phyloP scores from a whole-genome alignment of 2,888 invertebrate genomes.

The Ennomos quercinarius region DNA sequence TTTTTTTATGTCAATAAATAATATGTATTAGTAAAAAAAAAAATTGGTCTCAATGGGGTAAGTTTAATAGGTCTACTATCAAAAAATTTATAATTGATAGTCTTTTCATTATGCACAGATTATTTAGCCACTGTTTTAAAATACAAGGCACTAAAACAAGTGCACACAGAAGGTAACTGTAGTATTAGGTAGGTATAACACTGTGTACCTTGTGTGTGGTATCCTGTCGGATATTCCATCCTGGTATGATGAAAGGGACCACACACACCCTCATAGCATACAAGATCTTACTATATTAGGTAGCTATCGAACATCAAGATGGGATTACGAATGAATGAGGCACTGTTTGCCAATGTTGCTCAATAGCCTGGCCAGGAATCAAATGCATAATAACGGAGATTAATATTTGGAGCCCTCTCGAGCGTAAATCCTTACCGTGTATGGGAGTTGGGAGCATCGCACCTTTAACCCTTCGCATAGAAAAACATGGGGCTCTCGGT shows the following conservation, averaged over 20 bases:
- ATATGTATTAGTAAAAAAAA: no score
- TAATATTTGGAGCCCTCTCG: slow-evolving; percentile 25
- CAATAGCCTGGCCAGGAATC: slow-evolving; percentile 28
- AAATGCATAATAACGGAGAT: slow-evolving; percentile 28
- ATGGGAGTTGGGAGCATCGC: no score
- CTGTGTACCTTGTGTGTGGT: background rate
- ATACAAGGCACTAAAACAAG: background rate
- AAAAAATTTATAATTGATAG: no score
- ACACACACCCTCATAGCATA: background rate
- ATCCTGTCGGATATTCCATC: slow-evolving; percentile 1
- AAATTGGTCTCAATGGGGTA: no score
- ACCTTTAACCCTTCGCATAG: no score
- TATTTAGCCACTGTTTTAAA: no score
- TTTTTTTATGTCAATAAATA: no score
- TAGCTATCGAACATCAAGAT: slow-evolving; percentile 7
- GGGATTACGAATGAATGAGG: slow-evolving; percentile 34
- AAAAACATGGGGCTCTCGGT: background rate
- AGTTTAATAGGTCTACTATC: no score
- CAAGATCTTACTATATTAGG: no score
- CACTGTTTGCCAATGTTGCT: slow-evolving; percentile 31
- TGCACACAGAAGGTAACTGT: background rate
- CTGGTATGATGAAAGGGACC: background rate
- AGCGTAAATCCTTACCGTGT: slow-evolving; percentile 11
- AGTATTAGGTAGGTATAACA: no score
- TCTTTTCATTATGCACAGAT: no score